Conservation (phyloP, 1,140 invertebrate genomes). For the Doryteuthis pealeii region DNA sequence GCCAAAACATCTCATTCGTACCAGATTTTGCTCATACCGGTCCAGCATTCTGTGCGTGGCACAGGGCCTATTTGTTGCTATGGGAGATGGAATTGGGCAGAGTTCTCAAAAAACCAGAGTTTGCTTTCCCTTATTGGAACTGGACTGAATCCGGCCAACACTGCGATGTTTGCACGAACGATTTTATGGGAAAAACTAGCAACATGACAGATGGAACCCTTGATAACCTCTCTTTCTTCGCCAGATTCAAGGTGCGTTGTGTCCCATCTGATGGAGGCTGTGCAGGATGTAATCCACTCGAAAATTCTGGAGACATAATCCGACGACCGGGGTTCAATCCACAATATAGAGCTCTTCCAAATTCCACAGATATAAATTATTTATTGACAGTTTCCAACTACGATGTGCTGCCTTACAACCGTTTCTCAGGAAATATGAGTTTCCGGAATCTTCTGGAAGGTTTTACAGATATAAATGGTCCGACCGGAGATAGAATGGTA, state of each 20-base stretch:
- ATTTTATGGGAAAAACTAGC: not conserved
- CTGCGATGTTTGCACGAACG: slow-evolving; percentile 8
- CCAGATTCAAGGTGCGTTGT: not conserved
- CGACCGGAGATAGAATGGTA: not conserved
- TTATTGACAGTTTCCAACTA: not conserved
- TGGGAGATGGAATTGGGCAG: slow-evolving; percentile 17
- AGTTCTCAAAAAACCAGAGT: not conserved
- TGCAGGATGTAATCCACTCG: not conserved
- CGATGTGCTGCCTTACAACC: not conserved
- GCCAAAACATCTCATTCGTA: not conserved
- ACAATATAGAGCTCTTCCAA: not conserved
- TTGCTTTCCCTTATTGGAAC: slow-evolving; percentile 7
- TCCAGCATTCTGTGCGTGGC: slow-evolving; percentile 47
- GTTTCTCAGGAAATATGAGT: not conserved
- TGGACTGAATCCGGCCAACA: not conserved
- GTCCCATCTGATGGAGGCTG: not conserved
- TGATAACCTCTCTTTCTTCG: not conserved
- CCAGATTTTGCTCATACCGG: slow-evolving; percentile 39
- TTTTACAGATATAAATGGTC: not conserved
- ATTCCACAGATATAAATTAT: not conserved
- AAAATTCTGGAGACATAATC: not conserved
- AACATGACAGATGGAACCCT: not conserved
- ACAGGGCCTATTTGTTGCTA: slow-evolving; percentile 43
- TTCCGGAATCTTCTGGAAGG: slow-evolving; percentile 8
- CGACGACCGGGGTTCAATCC: not conserved